Evolutionary conservation across 2,113 vertebrate genomes (phyloP), one percentile per base, ranked within the genome.

Genomic region (Myotis yumanensis): DNA sequence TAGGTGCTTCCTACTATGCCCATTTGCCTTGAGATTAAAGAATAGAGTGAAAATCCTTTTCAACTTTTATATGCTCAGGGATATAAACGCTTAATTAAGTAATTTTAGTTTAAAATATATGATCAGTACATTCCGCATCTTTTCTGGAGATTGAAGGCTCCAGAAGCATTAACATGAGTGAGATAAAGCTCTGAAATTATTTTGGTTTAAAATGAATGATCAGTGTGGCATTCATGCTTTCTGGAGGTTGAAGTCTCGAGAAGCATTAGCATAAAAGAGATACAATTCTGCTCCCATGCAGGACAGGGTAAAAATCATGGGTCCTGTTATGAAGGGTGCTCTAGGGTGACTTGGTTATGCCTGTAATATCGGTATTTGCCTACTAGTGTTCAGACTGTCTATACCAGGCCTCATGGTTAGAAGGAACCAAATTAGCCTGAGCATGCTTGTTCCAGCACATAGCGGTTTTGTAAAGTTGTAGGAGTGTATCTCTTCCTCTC

Each of bases 401-500:
- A 0, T 68, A 2, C 35, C 43, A 59, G 23, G 30, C 10, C 32
- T 23, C 4, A 0, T 7, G 43, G 5, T 37, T 80, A 68, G 52
- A 35, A 68, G 84, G 43, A 37, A 72, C 35, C 51, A 68, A 16
- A 54, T 2, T 17, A 15, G 7, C 25, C n/a, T 30, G 43, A 18
- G 37, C 30, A 5, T 17, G n/a, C 16, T 52, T 43, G 28, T 79
- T 90, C 12, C 0, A 62, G 68, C 20, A 17, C n/a, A 20, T 20
- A 51, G 7, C 15, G 11, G 22, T 88, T 95, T 75, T 68, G 2
- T 66, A 82, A 92, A 92, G 86, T 76, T 83, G 92, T 94, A 89
- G 91, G 85, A 95, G 97, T 92, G 17, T 93, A 28, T 83, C 30
- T 97, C 85, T 97, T 97, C 85, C 92, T 90, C 92, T 20, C 11